Evolutionary conservation across 2,888 invertebrate genomes (phyloP).

Genomic region (Perdita meconis): DNA sequence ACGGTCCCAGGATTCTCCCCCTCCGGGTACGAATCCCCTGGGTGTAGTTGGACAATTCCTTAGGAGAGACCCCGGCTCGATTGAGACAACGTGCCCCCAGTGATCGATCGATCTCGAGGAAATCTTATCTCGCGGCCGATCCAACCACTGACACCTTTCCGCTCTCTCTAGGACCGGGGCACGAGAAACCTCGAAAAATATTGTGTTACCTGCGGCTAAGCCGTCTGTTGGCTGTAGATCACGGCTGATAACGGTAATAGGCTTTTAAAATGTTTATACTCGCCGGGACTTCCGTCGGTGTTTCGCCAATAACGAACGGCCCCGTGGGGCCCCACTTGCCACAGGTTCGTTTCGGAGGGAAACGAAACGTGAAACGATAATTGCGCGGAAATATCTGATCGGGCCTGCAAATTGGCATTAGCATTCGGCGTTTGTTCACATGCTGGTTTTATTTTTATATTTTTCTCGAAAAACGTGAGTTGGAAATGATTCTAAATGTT

Average conservation of each 20-base stretch:
- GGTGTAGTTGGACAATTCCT: constrained; percentile 35
- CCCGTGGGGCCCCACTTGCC: not conserved
- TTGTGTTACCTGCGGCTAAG: constrained; percentile 66
- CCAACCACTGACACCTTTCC: constrained; percentile 68
- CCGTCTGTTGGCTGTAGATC: constrained; percentile 65
- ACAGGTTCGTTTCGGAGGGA: not conserved
- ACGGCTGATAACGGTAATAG: constrained; percentile 68
- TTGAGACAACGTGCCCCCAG: constrained; percentile 66
- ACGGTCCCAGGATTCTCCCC: constrained; percentile 21
- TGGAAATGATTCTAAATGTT: too few species aligned
- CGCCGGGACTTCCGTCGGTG: constrained; percentile 63
- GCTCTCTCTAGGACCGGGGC: constrained; percentile 38
- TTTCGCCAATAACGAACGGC: constrained; percentile 56
- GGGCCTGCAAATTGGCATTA: not conserved
- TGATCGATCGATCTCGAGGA: constrained; percentile 70
- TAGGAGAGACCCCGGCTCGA: constrained; percentile 42
- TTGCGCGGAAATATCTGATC: not conserved
- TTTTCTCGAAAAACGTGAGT: too few species aligned
- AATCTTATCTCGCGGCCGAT: constrained; percentile 71
- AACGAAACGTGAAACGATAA: constrained; percentile 30
- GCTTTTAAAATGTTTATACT: constrained; percentile 72
- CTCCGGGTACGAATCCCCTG: constrained; percentile 32
- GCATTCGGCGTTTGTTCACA: not conserved
- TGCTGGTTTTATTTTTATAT: too few species aligned
- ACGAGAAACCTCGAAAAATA: constrained; percentile 68